Base-by-base conservation (phyloP, 2,113 vertebrate genomes). In the Megalops atlanticus region DNA sequence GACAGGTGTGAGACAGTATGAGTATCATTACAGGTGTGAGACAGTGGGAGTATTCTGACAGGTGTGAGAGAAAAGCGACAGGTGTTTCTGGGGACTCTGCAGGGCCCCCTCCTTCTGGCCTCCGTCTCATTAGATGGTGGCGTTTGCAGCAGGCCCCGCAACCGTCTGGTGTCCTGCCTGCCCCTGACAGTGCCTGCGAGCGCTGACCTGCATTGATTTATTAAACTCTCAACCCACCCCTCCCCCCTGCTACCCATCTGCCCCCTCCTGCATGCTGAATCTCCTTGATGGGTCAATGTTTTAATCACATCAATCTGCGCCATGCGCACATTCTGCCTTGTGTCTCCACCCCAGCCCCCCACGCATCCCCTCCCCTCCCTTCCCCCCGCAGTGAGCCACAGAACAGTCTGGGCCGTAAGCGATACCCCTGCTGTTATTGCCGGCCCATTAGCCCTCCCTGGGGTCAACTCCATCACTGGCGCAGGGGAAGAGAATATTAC, bases 131-230 rank as follows among this genome's bases (percentile, higher is more conserved):
- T 35, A 27, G 35, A 1, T 12, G 72, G 3, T 27, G 31, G 33
- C 7, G 69, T 71, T 12, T 33, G 69, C 69, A 27, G 27, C 69
- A 33, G 72, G 24, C 72, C 72, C 36, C 12, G 39, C 72, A 74
- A 39, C 38, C 21, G 15, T 36, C 72, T n/a, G 18, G 72, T 52
- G 70, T 38, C 3, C 31, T 33, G 15, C 68, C 39, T 27, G 38
- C 73, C 24, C 78, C 79, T 84, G 86, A 79, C 79, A 86, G 83
- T 43, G 41, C 81, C 87, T 88, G 81, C 84, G 78, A 85, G 77
- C 80, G 81, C 82, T 88, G 84, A 91, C 88, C 89, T 81, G 77
- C 78, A 89, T 89, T 84, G 90, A 91, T 89, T 89, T 89, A 89
- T 87, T 87, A 82, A 88, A 91, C 84, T 70, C 54, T 87, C 80